These are phyloP conservation scores for Callimorpha dominula DNA, from an alignment of 2,888 invertebrate species.

Conservation along the genomic window DNA sequence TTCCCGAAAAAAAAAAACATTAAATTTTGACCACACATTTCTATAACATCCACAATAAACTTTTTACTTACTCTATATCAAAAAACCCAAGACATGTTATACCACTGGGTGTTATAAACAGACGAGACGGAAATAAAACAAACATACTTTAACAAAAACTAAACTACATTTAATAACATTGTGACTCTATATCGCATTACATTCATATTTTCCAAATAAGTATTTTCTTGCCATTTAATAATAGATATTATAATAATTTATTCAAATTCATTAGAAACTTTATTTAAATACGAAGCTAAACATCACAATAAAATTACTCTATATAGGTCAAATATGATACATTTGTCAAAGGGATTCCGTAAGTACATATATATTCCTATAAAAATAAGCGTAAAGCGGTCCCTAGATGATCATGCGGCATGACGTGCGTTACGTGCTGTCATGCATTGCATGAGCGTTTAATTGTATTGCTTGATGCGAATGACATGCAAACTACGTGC, in stretches of 20 bases:
- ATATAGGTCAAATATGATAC: neutral
- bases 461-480: too few species aligned
- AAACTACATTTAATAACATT: constrained; percentile 4
- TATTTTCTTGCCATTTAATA: neutral
- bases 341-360: neutral
- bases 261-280: neutral
- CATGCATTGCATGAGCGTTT: too few species aligned
- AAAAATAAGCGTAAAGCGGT: constrained; percentile 23
- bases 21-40: too few species aligned
- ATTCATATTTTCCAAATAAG: constrained; percentile 1
- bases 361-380: constrained; percentile 23
- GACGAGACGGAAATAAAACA: constrained; percentile 19
- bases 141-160: constrained; percentile 5
- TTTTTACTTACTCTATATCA: too few species aligned
- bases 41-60: too few species aligned
- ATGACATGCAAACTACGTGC: too few species aligned
- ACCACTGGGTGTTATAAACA: too few species aligned
- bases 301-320: constrained; percentile 6
- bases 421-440: too few species aligned
- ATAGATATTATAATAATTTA: neutral
- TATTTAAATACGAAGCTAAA: neutral
- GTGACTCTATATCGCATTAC: neutral
- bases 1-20: too few species aligned
- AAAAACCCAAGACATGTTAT: too few species aligned
- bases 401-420: too few species aligned